These are phyloP conservation scores for Pelosia muscerda DNA, from an alignment of 2,888 invertebrate genomes.

Conservation along the genomic window DNA sequence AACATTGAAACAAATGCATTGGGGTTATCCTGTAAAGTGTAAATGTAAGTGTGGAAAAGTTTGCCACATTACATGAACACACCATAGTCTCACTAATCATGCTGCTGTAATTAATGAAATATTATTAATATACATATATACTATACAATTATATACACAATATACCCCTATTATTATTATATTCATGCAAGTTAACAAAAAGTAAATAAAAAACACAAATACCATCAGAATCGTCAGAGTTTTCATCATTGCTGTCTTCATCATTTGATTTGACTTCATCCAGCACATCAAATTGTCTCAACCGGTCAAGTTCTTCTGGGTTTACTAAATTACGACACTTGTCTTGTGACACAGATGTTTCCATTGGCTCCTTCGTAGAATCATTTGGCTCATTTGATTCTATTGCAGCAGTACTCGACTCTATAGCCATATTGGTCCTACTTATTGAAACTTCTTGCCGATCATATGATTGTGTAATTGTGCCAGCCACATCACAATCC, in stretches of 20 bases:
- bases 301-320: constrained; percentile 68
- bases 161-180: neutral
- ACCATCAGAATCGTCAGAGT: constrained; percentile 75
- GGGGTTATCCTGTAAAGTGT: too few relatives aligned
- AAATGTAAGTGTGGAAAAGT: too few relatives aligned
- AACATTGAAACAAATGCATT: neutral
- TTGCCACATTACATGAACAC: too few relatives aligned
- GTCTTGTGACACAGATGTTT: constrained; percentile 41
- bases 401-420: neutral
- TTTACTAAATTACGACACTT: constrained; percentile 66
- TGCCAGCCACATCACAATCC: neutral
- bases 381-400: neutral
- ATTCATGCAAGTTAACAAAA: constrained; percentile 37
- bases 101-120: neutral
- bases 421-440: too few relatives aligned
- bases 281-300: constrained; percentile 78
- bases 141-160: neutral
- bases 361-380: too few relatives aligned
- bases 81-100: neutral
- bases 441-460: neutral
- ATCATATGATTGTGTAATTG: neutral
- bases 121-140: neutral
- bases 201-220: constrained; percentile 39
- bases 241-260: constrained; percentile 76
- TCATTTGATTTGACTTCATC: constrained; percentile 81